phyloP scores from a whole-genome alignment of 2,888 invertebrate species.

The Ypsolopha scabrella region DNA sequence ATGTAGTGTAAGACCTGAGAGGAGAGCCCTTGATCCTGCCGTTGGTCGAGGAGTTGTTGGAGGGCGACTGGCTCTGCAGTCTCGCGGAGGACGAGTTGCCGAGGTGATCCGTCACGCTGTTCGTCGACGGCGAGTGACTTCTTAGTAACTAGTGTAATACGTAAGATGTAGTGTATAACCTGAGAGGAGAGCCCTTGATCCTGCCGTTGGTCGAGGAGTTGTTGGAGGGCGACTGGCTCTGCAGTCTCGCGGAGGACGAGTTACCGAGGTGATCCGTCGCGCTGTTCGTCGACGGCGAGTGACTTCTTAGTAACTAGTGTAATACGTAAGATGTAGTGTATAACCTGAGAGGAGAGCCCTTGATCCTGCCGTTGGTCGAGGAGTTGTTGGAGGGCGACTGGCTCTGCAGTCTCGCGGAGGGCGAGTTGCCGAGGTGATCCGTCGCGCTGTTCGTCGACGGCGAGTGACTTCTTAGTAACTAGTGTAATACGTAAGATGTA shows the following conservation, averaged over 20 bases:
- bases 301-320: no score
- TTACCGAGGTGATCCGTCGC: slow-evolving; percentile 42
- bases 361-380: slow-evolving; percentile 39
- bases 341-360: slow-evolving; percentile 52
- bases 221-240: slow-evolving; percentile 52
- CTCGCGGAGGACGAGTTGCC: slow-evolving; percentile 42
- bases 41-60: slow-evolving; percentile 47
- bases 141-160: no score
- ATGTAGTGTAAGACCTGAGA: no score
- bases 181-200: slow-evolving; percentile 46
- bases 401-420: slow-evolving; percentile 39
- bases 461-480: no score
- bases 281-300: slow-evolving; percentile 39
- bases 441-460: no score
- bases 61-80: slow-evolving; percentile 49
- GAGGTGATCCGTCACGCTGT: slow-evolving; percentile 43
- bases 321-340: no score
- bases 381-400: slow-evolving; percentile 56
- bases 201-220: slow-evolving; percentile 46
- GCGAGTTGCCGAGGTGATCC: slow-evolving; percentile 42
- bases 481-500: no score
- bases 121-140: no score
- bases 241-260: slow-evolving; percentile 40
- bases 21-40: slow-evolving; percentile 46
- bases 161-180: no score